These are phyloP conservation scores for Eilema griseolum DNA, from an alignment of 2,888 invertebrate species.

Conservation along the genomic window DNA sequence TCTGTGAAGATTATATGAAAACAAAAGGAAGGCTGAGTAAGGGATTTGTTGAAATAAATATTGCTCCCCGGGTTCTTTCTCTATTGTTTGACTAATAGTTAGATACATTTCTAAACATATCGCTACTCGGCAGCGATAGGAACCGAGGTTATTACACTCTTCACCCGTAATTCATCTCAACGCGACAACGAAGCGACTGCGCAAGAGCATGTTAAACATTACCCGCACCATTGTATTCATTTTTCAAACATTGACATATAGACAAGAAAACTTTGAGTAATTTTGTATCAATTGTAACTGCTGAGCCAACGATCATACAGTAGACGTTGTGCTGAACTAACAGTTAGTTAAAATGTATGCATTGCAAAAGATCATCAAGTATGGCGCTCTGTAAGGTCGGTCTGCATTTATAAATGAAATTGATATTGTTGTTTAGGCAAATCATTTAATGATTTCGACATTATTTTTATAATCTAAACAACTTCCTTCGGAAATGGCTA, in stretches of 20 bases:
- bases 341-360: not conserved
- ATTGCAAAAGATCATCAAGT: not conserved
- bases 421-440: not conserved
- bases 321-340: not conserved
- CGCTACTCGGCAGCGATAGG: slow-evolving; percentile 30
- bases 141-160: slow-evolving; percentile 77
- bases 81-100: slow-evolving; percentile 4
- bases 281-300: slow-evolving; percentile 3
- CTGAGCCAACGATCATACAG: not conserved
- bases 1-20: too few species aligned
- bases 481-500: not conserved
- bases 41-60: not conserved
- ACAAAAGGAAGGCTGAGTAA: not conserved
- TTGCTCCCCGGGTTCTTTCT: not conserved
- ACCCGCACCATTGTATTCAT: slow-evolving; percentile 56
- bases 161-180: slow-evolving; percentile 60
- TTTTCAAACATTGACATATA: slow-evolving; percentile 42
- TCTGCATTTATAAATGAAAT: not conserved
- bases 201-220: slow-evolving; percentile 49
- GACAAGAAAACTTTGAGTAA: slow-evolving; percentile 19
- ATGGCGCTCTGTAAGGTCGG: not conserved
- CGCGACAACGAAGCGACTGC: slow-evolving; percentile 24
- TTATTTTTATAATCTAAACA: not conserved
- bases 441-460: too few species aligned
- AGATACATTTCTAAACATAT: slow-evolving; percentile 6